These are phyloP conservation scores for Trichacis sp. DNA, from an alignment of 2,888 invertebrate genomes.

Conservation along the genomic window DNA sequence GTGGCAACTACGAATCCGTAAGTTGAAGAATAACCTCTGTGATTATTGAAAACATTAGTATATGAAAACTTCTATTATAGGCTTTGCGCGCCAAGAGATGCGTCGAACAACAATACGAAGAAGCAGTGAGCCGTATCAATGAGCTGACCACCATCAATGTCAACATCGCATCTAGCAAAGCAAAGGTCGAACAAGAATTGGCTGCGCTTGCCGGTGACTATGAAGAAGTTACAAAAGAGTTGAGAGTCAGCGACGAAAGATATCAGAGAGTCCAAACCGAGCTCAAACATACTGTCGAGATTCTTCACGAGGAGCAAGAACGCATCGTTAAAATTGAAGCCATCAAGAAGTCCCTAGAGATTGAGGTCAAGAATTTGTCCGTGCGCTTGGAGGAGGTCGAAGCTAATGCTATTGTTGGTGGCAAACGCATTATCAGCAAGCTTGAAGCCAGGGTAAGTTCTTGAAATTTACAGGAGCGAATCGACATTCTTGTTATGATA, in stretches of 20 bases:
- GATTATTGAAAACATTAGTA: too few relatives aligned
- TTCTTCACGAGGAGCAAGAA: conserved; percentile 95
- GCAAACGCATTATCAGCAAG: conserved; percentile 97
- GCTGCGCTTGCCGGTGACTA: conserved; percentile 93
- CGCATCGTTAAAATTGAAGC: conserved; percentile 97
- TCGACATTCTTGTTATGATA: too few relatives aligned
- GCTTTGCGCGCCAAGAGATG: conserved; percentile 92
- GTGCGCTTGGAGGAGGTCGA: conserved; percentile 96
- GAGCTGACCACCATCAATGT: conserved; percentile 96
- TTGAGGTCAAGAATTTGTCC: conserved; percentile 95
- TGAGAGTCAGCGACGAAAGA: conserved; percentile 93
- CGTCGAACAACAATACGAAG: conserved; percentile 91
- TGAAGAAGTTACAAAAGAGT: conserved; percentile 97
- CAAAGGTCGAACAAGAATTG: conserved; percentile 95
- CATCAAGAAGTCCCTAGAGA: conserved; percentile 96
- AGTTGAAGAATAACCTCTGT: conserved; percentile 63
- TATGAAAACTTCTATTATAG: too few relatives aligned
- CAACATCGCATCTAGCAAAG: conserved; percentile 92
- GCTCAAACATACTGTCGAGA: conserved; percentile 93
- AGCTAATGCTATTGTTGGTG: conserved; percentile 95
- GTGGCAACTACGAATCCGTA: conserved; percentile 88
- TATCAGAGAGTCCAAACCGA: conserved; percentile 93
- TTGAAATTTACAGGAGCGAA: not conserved
- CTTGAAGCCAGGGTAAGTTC: conserved; percentile 82
- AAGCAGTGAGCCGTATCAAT: conserved; percentile 90